Evolutionary conservation across 2,797 vertebrate species (phyloP).

Genomic region (Sebastes kiyomatsui): DNA sequence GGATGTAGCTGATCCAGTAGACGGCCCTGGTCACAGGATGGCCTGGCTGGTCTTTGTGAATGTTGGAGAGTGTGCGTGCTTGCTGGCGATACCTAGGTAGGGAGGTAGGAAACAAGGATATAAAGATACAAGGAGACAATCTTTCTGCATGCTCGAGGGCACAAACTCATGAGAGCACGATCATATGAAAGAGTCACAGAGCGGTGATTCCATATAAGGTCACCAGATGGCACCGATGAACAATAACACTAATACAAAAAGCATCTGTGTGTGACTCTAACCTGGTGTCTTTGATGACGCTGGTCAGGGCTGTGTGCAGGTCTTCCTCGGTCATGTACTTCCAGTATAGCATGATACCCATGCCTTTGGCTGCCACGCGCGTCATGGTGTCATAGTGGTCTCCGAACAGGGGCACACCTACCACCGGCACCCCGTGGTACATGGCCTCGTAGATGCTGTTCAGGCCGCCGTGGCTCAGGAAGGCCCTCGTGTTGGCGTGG

Average conservation of each 20-base stretch:
- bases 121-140: background rate
- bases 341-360: conserved; percentile 97
- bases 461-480: conserved; percentile 95
- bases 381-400: conserved; percentile 99
- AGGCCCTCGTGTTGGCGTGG: conserved; percentile 91
- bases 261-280: conserved; percentile 51
- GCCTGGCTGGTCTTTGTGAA: conserved; percentile 96
- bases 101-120: background rate
- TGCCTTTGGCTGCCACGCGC: conserved; percentile 96
- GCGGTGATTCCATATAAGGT: background rate
- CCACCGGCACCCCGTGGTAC: conserved; percentile 97
- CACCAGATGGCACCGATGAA: conserved; percentile 46
- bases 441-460: conserved; percentile 99
- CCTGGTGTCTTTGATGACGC: conserved; percentile 91
- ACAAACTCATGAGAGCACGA: background rate
- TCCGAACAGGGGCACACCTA: conserved; percentile 96
- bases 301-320: conserved; percentile 87
- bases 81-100: conserved; percentile 88
- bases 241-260: conserved; percentile 4
- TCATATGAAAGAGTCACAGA: background rate
- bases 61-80: conserved; percentile 90
- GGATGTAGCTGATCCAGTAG: conserved; percentile 97
- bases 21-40: conserved; percentile 93
- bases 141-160: background rate
- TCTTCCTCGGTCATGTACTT: conserved; percentile 90